phyloP scores from a whole-genome alignment of 2,888 invertebrate species.

The Pyrrhia umbra region DNA sequence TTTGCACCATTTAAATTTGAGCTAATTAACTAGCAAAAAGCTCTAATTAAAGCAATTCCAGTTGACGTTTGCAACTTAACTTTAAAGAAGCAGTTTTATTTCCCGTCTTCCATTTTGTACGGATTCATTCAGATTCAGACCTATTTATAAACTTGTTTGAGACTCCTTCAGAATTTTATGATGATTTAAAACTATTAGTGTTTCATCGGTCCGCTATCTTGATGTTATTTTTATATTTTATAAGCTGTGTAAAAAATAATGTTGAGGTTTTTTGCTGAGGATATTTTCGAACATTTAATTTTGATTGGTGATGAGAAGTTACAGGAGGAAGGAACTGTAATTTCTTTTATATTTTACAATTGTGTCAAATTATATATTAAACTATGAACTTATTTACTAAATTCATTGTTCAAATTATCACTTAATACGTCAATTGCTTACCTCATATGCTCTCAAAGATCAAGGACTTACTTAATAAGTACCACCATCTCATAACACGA shows the following conservation, averaged over 20 bases:
- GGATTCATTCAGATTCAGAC: conserved; percentile 25
- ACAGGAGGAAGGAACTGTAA: not conserved
- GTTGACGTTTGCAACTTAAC: conserved; percentile 43
- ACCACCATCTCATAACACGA: not conserved
- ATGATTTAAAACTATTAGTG: conserved; percentile 58
- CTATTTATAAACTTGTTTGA: conserved; percentile 43
- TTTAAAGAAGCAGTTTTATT: conserved; percentile 45
- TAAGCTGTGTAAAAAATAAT: conserved; percentile 21
- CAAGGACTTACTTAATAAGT: not conserved
- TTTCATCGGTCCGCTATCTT: conserved; percentile 45
- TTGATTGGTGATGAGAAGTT: conserved; percentile 22
- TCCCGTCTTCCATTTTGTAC: conserved; percentile 19
- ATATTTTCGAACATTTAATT: conserved; percentile 25
- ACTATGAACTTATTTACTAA: too few species aligned
- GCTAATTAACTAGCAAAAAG: conserved; percentile 56
- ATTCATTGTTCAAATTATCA: too few species aligned
- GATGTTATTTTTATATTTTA: conserved; percentile 43
- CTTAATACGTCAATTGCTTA: not conserved
- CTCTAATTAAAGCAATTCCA: conserved; percentile 53
- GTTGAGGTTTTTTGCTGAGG: conserved; percentile 16
- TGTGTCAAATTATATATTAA: too few species aligned
- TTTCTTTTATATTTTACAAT: not conserved
- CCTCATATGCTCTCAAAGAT: not conserved
- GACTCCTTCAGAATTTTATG: conserved; percentile 49
- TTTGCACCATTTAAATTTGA: conserved; percentile 43